Evolutionary conservation across 2,797 vertebrate species (phyloP), one percentile per base, ranked within the genome.

Genomic region (Dipus sagitta): DNA sequence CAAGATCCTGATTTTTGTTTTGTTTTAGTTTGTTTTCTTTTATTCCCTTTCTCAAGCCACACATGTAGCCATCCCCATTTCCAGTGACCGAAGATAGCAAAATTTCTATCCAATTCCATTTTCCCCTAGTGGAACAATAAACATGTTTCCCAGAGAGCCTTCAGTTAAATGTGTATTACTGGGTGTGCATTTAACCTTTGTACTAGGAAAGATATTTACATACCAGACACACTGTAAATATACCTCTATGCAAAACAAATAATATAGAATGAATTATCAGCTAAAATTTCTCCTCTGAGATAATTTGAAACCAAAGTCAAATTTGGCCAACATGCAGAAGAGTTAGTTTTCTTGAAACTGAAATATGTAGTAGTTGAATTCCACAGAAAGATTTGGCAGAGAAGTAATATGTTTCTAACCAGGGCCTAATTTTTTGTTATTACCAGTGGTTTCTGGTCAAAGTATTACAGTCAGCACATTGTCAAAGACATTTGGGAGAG

Each of bases 381-480:
- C 81, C 68, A 91, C 24, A 74, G 71, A 60, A 95, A 88, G 86
- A 96, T 95, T 96, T 97, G 96, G 95, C 74, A 95, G 84, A 54
- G 65, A 17, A 94, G 88, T 91, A 97, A 93, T 92, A 17, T 79
- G 30, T 93, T 98, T 91, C 86, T 96, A 97, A 96, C 94, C 92
- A 97, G 30, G 60, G 86, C 92, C 86, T 96, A 96, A 96, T 97
- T 97, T 97, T 85, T 97, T 96, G 84, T 90, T 95, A 92, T 96
- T 97, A 88, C 34, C 88, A 79, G 94, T 81, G 92, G 88, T 81
- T 98, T 98, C 95, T 93, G 95, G 95, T 95, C 96, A 93, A 91
- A 96, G 88, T 89, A 78, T 88, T 96, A 71, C 68, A 96, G 94
- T 96, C 96, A 97, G 96, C 96, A 98, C 97, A 97, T 96, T 94